Base-by-base conservation (phyloP, 2,797 vertebrate genomes). In the Synaphobranchus kaupii region DNA sequence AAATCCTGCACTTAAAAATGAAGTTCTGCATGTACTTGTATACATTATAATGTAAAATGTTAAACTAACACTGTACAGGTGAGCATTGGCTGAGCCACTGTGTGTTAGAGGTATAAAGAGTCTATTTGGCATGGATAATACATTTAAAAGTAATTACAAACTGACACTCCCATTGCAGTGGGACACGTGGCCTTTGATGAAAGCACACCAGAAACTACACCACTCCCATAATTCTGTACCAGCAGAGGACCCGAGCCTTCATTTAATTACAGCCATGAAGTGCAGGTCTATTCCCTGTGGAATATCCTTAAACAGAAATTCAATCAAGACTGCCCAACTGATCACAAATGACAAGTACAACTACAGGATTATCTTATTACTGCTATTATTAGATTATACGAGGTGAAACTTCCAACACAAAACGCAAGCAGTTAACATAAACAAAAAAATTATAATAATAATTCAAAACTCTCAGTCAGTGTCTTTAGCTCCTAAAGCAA, bases 251-350 rank as follows among this genome's bases (percentile, higher is more conserved):
- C 71, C 31, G 44, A 76, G 71, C 31, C 17, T 39, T 76, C 71
- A 76, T 44, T 76, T 76, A 76, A 76, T 76, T 76, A 76, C 71
- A 76, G 68, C 68, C 68, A 73, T 12, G 28, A 13, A 73, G 68
- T 12, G 31, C 2, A 17, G 71, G 34, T 34, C 71, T 76, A 7
- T 76, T 76, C 71, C 71, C 71, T 39, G 71, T 44, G 71, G 71
- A 44, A 44, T 76, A 44, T 44, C 34, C 71, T 76, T 44, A 7
- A 44, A 34, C 71, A 15, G 31, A 76, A 76, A 76, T 44, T 76
- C 13, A 76, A 44, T 76, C 15, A 76, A 76, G 31, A 44, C 71
- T 39, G 13, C 20, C 71, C 71, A 76, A 44, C 4, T 44, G 71
- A 44, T 76, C 31, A 44, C 71, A 39, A 76, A 76, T 39, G 17